A percentile compares a stretch with the other conserved stretches of the same genome.
phyloP scores from a whole-genome alignment of 2,797 vertebrate genomes.

The Anableps anableps region DNA sequence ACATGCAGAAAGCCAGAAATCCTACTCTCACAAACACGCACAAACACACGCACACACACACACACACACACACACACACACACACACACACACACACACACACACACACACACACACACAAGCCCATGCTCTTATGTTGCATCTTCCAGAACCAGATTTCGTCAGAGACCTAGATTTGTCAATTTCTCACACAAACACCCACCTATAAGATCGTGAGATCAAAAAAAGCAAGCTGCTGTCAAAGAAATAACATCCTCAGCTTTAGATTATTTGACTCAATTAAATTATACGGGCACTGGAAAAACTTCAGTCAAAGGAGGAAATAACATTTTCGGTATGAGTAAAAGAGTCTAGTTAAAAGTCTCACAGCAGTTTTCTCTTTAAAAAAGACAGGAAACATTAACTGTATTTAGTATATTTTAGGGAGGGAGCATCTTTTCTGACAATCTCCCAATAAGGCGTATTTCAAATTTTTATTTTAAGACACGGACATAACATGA shows the following conservation, averaged over 20 bases:
- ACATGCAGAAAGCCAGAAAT: conserved; percentile 51
- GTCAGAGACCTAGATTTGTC: conserved; percentile 71
- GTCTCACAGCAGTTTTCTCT: neutral
- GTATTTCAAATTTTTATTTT: neutral
- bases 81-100: conserved; percentile 10
- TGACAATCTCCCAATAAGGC: neutral
- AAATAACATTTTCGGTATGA: neutral
- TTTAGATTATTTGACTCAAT: conserved; percentile 1
- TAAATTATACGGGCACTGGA: neutral
- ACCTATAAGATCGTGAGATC: conserved; percentile 6
- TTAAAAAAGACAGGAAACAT: neutral
- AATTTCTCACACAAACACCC: conserved; percentile 20
- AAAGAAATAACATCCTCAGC: conserved; percentile 11
- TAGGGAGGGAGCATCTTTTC: neutral
- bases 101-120: neutral
- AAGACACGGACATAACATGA: neutral
- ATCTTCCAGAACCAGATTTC: conserved; percentile 65
- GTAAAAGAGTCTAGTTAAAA: neutral
- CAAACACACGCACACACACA: neutral
- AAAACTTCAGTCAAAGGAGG: neutral
- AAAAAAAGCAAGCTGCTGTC: conserved; percentile 1
- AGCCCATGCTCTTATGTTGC: conserved; percentile 43
- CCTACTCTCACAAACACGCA: neutral
- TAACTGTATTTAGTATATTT: neutral
- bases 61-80: conserved; percentile 1